These are phyloP conservation scores for Smithornis capensis DNA, from an alignment of 2,113 vertebrate genomes.

Conservation along the genomic window DNA sequence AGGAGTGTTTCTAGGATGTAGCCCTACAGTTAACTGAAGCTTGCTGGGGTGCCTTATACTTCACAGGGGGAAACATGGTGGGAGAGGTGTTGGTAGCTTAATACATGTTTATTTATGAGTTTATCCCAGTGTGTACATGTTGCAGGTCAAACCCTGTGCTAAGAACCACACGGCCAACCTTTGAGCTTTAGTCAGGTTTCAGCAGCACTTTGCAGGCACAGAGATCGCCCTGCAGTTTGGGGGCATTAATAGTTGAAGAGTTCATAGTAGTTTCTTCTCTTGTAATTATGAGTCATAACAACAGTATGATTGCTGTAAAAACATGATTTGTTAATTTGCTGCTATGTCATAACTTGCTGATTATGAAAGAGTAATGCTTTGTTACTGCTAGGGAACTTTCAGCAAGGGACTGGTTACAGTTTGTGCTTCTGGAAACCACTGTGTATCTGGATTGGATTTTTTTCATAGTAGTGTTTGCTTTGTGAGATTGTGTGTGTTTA, in stretches of 20 bases:
- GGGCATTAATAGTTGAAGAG: background rate
- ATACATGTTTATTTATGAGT: background rate
- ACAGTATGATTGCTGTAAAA: background rate
- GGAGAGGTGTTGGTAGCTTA: background rate
- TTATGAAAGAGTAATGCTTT: background rate
- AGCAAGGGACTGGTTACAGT: background rate
- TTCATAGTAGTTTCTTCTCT: background rate
- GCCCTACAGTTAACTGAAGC: background rate
- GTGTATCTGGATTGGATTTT: background rate
- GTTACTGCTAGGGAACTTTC: background rate
- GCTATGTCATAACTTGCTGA: background rate
- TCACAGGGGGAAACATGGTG: background rate
- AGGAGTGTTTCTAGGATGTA: background rate
- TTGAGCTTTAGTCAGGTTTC: background rate
- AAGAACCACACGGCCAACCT: rapidly evolving
- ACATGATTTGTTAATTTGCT: background rate
- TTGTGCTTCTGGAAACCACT: background rate
- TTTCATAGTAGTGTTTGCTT: background rate
- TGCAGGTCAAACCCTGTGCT: background rate
- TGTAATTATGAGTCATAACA: background rate
- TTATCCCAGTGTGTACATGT: background rate
- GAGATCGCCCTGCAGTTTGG: background rate
- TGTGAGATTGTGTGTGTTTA: background rate
- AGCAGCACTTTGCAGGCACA: background rate
- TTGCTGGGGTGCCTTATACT: background rate